Evolutionary conservation across 2,797 vertebrate genomes (phyloP), one percentile per base, ranked within the genome.

Genomic region (Halcyon smyrnensis): DNA sequence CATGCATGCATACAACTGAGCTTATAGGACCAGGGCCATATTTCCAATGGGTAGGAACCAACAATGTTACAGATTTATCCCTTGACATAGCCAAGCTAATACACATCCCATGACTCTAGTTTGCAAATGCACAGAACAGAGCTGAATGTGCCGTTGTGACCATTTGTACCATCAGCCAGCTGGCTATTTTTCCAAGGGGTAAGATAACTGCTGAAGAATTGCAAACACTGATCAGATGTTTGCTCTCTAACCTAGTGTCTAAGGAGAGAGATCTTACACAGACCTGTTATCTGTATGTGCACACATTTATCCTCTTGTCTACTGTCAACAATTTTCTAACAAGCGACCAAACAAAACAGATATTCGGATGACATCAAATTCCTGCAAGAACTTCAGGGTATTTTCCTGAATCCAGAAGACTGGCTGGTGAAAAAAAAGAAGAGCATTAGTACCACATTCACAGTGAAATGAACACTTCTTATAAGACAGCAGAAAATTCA

Each of bases 31-130:
- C 27, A 60, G 30, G 21, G 10, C 15, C 78, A 8, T 36, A 53
- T 60, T 68, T 34, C 45, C 43, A 69, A 20, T 9, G 56, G 6
- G 10, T 32, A 43, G 15, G 28, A 69, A 51, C 48, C 6, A 36
- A 73, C n/a, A 45, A 1, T 15, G 56, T 89, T 10, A 27, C 6
- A 18, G 27, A 57, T 51, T 50, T 57, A 53, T 45, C 25, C 48
- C 63, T 48, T 69, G 30, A 56, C 11, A 51, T 25, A 51, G 17
- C 4, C 34, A 78, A 68, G 5, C 7, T 60, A 54, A 46, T 18
- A 32, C 0, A 1, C 5, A 39, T 15, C 9, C 36, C 4, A 0
- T 0, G 0, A 32, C 60, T 76, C 24, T 36, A 69, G 65, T 84
- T 46, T 41, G 7, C 25, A 56, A 11, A 4, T 34, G 9, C 50